Base-by-base conservation (phyloP, 2,888 invertebrate species). In the Clitarchus hookeri region DNA sequence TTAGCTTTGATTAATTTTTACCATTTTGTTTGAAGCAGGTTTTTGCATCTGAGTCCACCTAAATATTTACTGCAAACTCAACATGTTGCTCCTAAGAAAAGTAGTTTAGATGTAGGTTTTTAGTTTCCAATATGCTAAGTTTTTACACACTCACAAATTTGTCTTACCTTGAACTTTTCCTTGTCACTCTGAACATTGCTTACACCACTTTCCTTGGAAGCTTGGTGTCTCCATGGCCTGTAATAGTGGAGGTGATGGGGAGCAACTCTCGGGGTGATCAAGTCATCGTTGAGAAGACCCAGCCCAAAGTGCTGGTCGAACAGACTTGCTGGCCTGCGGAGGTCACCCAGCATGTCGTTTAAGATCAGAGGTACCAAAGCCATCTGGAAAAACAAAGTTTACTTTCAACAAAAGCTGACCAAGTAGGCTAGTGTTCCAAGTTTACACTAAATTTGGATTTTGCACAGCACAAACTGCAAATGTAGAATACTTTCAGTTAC, bases 361-460 rank as follows among this genome's bases (percentile, higher is more conserved):
- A 89, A 77, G 9, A 89, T 54, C 44, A 86, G 88, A 36, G 89
- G 89, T 79, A 89, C 25, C 16, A 90, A 84, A 82, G 90, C 88
- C 90, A 90, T 90, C 89, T 89, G 86, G 0, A 87, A 79, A 84
- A 82, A 26, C 23, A 11, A 79, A 13, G 27, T 25, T 6, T 23
- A 79, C 25, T 36, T 36, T 36, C 36, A 36, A 36, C 36, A 36
- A 36, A 36, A 36, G 36, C 36, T 36, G 36, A 36, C 1, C 36
- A 36, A 36, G 4, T 36, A 4, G 36, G 36, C 4, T 36, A 36
- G 36, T 4, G 36, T 36, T 36, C 36, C 36, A 36, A 36, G 4
- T 36, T 36, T 36, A 36, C 36, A 36, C 36, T n/a, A n/a, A n/a
- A n/a, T n/a, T n/a, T n/a, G n/a, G n/a, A n/a, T n/a, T n/a, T n/a